Conservation (phyloP, 2,113 vertebrate species). For the Oryzias woworae region DNA sequence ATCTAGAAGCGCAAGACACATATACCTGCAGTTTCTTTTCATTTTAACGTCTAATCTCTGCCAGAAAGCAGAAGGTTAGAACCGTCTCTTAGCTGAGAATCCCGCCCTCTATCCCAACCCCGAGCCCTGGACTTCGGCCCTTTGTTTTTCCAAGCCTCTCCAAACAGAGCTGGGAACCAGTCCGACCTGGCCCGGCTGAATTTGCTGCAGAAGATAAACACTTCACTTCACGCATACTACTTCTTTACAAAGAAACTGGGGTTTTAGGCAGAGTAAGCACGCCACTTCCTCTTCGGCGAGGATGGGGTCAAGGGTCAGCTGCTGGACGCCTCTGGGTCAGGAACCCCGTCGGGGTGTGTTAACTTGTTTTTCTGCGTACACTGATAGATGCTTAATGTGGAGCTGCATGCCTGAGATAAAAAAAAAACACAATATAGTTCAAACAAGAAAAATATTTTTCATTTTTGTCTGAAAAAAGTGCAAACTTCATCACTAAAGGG, state of each 20-base stretch:
- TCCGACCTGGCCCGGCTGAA: slow-evolving; percentile 70
- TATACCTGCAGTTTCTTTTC: background rate
- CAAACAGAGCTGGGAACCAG: slow-evolving; percentile 74
- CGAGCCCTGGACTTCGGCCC: slow-evolving; percentile 17
- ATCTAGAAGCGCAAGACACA: background rate
- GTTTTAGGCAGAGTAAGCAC: slow-evolving; percentile 39
- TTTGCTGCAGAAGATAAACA: slow-evolving; percentile 75
- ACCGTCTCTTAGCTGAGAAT: background rate
- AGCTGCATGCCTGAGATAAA: background rate
- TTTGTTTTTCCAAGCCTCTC: slow-evolving; percentile 72
- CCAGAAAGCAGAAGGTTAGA: background rate
- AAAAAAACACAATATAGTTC: no score
- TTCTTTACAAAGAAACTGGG: slow-evolving; percentile 65
- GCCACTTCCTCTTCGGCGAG: slow-evolving; percentile 55
- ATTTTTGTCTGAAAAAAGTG: no score
- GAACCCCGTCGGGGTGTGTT: slow-evolving; percentile 1
- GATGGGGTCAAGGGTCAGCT: slow-evolving; percentile 52
- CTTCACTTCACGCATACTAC: slow-evolving; percentile 71
- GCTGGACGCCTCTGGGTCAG: slow-evolving; percentile 40
- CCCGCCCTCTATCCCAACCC: slow-evolving; percentile 32
- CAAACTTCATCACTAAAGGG: background rate
- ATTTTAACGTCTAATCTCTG: background rate
- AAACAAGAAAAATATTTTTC: no score
- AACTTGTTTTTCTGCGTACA: slow-evolving; percentile 4
- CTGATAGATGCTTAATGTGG: slow-evolving; percentile 1